Conservation (phyloP, 2,888 invertebrate species). For the Mellilla xanthometata region DNA sequence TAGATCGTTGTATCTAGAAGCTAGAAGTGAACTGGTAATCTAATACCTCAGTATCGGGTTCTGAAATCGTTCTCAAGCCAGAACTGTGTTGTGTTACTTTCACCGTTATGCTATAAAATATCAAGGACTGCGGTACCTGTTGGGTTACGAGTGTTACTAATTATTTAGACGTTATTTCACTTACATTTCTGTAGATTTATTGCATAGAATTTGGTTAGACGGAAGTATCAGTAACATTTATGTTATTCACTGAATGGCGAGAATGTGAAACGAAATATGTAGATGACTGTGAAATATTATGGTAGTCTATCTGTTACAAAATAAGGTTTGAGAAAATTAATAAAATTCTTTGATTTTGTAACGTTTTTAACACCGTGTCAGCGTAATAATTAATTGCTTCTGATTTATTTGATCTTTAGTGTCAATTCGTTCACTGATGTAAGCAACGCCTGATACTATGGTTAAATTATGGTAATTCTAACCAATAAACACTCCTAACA, state of each 20-base stretch:
- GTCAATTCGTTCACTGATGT: constrained; percentile 6
- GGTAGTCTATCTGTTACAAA: too few species aligned
- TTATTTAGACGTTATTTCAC: background rate
- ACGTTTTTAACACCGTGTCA: too few species aligned
- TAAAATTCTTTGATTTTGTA: too few species aligned
- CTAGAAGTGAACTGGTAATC: constrained; percentile 17
- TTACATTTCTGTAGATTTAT: too few species aligned
- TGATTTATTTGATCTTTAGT: too few species aligned
- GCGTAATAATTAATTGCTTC: too few species aligned
- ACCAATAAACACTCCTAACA: constrained; percentile 5
- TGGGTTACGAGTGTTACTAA: constrained; percentile 12
- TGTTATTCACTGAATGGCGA: too few species aligned
- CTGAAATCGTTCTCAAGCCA: constrained; percentile 28
- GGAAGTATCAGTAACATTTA: too few species aligned
- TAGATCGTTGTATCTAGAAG: constrained; percentile 10
- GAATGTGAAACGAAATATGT: too few species aligned
- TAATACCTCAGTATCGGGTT: constrained; percentile 25
- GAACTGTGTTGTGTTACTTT: constrained; percentile 30
- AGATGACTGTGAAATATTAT: too few species aligned
- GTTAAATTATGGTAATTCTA: constrained; percentile 11
- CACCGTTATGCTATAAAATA: constrained; percentile 30
- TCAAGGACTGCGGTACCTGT: constrained; percentile 27
- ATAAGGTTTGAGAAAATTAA: too few species aligned
- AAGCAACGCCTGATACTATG: constrained; percentile 11
- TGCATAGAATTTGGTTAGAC: too few species aligned